Evolutionary conservation across 2,113 vertebrate species (phyloP), one percentile per base, ranked within the genome.

Genomic region (Tamias sibiricus): DNA sequence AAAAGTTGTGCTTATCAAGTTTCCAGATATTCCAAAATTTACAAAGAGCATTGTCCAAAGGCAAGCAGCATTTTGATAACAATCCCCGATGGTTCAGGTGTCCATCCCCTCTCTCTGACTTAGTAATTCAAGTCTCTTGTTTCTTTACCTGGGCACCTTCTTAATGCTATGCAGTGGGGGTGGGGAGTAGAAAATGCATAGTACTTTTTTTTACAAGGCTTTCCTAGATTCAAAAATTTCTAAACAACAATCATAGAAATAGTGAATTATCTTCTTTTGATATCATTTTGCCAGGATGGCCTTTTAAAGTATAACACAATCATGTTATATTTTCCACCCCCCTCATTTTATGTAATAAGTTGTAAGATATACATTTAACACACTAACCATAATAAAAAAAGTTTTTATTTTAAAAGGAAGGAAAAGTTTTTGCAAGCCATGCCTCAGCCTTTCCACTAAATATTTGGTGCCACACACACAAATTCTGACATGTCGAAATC

Each of bases 21-120:
- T 94, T 84, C 44, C 66, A 76, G 22, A 44, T 91, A 82, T 57
- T 57, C 22, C n/a, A 52, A 95, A 83, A 95, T 17, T 66, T 69
- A 26, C 4, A 37, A 72, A 91, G 77, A 57, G 16, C 69, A 42
- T 62, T 88, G 77, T 80, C 40, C 6, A 66, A 47, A 14, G 37
- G 3, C 52, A 83, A 24, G n/a, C 16, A 28, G 8, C 17, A 32
- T 96, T 89, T 26, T 59, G 52, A 47, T 87, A 69, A 76, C 44
- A 76, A 4, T 24, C 9, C 26, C 44, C 0, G 19, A 4, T 7
- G 30, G 35, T 11, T 76, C 68, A 81, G 49, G 24, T 26, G 2
- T 47, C 62, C 49, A 1, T 47, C 52, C 49, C 17, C 2, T 49
- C 35, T 49, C 35, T 26, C 9, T 40, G 24, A 69, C 4, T 52